Evolutionary conservation across 2,888 invertebrate species (phyloP).

Genomic region (Lysandra coridon): DNA sequence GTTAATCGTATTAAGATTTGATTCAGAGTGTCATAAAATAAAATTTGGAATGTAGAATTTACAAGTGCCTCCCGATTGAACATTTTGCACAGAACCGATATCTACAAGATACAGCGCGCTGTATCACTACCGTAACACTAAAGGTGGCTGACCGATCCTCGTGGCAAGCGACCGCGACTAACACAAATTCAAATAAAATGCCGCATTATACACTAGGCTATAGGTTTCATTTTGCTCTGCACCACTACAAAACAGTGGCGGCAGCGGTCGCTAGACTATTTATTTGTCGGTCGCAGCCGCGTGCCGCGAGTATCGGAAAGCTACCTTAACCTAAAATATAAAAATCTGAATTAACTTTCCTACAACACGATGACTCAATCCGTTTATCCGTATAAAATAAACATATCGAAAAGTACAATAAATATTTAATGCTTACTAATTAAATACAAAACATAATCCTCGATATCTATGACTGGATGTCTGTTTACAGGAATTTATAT

Average conservation of each 20-base stretch:
- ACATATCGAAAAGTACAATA: slow-evolving; percentile 30
- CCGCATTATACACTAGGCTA: no score
- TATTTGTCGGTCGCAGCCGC: no score
- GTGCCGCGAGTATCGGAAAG: no score
- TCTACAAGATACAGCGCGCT: slow-evolving; percentile 12
- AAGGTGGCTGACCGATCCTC: no score
- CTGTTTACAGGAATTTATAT: slow-evolving; percentile 22
- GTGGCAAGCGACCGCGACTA: no score
- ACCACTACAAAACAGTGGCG: no score
- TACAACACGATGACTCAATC: slow-evolving; percentile 31
- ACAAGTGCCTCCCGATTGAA: slow-evolving; percentile 22
- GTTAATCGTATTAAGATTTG: background rate
- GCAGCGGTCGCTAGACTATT: no score
- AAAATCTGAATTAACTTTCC: slow-evolving; percentile 33
- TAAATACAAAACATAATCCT: slow-evolving; percentile 28
- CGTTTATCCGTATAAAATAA: slow-evolving; percentile 28
- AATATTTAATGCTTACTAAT: slow-evolving; percentile 30
- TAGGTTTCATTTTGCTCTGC: no score
- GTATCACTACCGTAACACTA: slow-evolving; percentile 26
- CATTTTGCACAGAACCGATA: slow-evolving; percentile 28
- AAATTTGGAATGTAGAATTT: slow-evolving; percentile 29
- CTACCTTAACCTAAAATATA: slow-evolving; percentile 23
- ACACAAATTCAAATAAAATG: no score
- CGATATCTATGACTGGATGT: slow-evolving; percentile 6
- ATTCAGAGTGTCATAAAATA: slow-evolving; percentile 10